Base-by-base conservation (phyloP, 2,888 invertebrate species). In the Mayetiola destructor region DNA sequence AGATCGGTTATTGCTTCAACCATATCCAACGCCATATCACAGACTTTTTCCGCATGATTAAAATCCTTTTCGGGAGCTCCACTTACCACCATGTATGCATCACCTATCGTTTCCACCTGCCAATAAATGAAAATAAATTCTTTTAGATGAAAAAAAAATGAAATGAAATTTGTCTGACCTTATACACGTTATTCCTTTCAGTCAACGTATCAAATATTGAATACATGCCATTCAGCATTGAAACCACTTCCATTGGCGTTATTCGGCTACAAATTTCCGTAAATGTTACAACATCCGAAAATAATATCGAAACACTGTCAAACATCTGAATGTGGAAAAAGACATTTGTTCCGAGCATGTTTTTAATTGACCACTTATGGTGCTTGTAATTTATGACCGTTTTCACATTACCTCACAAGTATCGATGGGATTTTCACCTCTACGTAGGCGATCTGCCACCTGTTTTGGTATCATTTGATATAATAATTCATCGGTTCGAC, bases 401-500 rank as follows among this genome's bases (percentile, higher is more conserved):
- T n/a, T n/a, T 14, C 18, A 54, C 30, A 66, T 67, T 62, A 96
- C 96, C 81, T 97, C 92, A 69, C 96, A 97, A 14, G 96, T 96
- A 64, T 91, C 92, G 56, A 95, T 92, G 0, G 96, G 90, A 66
- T 89, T 91, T 71, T 91, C 92, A n/a, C 97, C 97, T 57, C 86
- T 85, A 62, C 96, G 75, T 57, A 97, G 76, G 53, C 94, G 77
- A 70, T 95, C 95, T 0, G 96, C 96, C 5, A 97, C 96, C 68
- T 93, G 90, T 69, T 93, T 94, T 30, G 97, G 97, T 76, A 97
- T 95, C 95, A 97, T 96, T 76, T 97, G 96, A 72, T 97, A 97
- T 1, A 97, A 74, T 27, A 97, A 75, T 65, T 94, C 92, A 68
- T 97, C 96, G 0, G 96, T 96, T 60, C 93, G 78, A 65, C 86